phyloP scores from a whole-genome alignment of 2,113 vertebrate genomes.

The Gasterosteus nipponicus region DNA sequence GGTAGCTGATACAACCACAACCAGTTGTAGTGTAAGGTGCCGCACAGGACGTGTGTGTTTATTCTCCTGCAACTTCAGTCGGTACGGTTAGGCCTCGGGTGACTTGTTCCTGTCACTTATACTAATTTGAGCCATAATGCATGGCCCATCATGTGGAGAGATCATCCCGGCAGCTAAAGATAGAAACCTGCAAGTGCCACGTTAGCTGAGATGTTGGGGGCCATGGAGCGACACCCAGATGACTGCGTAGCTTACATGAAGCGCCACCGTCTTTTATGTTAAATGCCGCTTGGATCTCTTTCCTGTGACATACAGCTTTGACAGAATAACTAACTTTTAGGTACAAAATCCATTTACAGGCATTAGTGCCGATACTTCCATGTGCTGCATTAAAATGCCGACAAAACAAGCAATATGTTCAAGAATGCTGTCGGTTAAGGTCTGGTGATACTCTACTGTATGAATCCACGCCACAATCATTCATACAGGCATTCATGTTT shows the following conservation, averaged over 20 bases:
- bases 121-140: conserved; percentile 65
- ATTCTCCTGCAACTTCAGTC: conserved; percentile 15
- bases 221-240: background rate
- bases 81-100: conserved; percentile 1
- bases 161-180: conserved; percentile 59
- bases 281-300: background rate
- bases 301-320: background rate
- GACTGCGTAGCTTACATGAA: background rate
- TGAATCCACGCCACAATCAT: background rate
- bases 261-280: background rate
- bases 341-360: background rate
- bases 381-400: background rate
- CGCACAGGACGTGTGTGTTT: conserved; percentile 5
- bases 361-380: too few species aligned
- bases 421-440: background rate
- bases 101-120: conserved; percentile 39
- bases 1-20: background rate
- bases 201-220: conserved; percentile 18
- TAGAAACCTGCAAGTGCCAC: conserved; percentile 44
- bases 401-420: background rate
- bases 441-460: background rate
- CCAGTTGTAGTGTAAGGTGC: background rate
- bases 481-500: conserved; percentile 8
- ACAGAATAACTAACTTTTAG: background rate
- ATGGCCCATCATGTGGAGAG: conserved; percentile 26